Evolutionary conservation across 2,888 invertebrate species (phyloP).

Genomic region (Sesia apiformis): DNA sequence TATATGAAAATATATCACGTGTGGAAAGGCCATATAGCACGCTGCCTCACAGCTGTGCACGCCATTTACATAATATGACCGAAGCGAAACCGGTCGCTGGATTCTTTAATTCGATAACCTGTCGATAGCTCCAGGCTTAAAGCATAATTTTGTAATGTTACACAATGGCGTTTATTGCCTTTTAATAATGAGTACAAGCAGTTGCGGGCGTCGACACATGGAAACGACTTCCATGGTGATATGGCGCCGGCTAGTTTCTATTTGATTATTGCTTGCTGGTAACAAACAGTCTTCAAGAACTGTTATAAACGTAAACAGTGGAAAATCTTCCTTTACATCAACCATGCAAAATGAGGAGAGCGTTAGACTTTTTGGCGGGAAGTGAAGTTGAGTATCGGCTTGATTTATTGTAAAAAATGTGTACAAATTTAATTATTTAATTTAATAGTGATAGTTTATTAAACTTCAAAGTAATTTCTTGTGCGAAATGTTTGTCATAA

Average conservation of each 20-base stretch:
- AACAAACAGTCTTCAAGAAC: slow-evolving; percentile 2
- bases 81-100: slow-evolving; percentile 27
- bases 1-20: not conserved
- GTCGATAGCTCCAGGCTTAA: slow-evolving; percentile 18
- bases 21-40: slow-evolving; percentile 16
- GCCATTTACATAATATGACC: slow-evolving; percentile 49
- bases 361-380: too few species aligned
- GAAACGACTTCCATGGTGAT: slow-evolving; percentile 31
- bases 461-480: too few species aligned
- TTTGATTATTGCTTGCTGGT: slow-evolving; percentile 18
- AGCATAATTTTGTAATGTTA: slow-evolving; percentile 17
- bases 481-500: too few species aligned
- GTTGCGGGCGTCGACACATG: slow-evolving; percentile 20
- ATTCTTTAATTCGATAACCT: slow-evolving; percentile 22
- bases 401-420: too few species aligned
- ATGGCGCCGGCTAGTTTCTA: slow-evolving; percentile 6
- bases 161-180: slow-evolving; percentile 8
- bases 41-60: slow-evolving; percentile 43
- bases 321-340: not conserved
- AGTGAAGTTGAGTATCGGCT: too few species aligned
- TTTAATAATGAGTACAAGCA: slow-evolving; percentile 6
- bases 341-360: not conserved
- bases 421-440: too few species aligned
- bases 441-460: too few species aligned
- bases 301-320: not conserved